Conservation (phyloP, 2,888 invertebrate species). For the Agriotes lineatus region DNA sequence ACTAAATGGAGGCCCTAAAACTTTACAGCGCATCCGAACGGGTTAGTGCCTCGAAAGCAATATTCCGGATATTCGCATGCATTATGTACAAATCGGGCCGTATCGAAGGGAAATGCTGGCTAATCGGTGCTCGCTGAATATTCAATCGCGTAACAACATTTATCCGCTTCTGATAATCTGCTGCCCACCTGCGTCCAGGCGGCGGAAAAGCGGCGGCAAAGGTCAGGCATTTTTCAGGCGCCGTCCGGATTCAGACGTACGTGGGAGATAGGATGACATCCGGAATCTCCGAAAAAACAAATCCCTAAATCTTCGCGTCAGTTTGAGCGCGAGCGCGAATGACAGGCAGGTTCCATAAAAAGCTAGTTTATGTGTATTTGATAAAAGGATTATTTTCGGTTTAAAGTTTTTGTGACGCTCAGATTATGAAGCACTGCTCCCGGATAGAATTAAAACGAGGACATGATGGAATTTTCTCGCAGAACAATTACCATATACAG, state of each 20-base stretch:
- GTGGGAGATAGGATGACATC: conserved; percentile 14
- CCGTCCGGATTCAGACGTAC: conserved; percentile 12
- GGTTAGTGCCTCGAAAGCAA: too few relatives aligned
- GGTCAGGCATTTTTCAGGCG: conserved; percentile 21
- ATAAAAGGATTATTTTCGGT: conserved; percentile 35
- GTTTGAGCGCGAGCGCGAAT: conserved; percentile 24
- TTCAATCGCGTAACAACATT: conserved; percentile 34
- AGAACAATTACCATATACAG: too few relatives aligned
- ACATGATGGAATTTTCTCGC: too few relatives aligned
- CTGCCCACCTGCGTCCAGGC: conserved; percentile 32
- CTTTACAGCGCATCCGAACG: too few relatives aligned
- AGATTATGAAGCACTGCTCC: conserved; percentile 24
- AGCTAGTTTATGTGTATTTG: conserved; percentile 31
- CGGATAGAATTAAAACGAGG: too few relatives aligned
- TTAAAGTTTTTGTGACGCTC: conserved; percentile 29
- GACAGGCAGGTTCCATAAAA: conserved; percentile 29
- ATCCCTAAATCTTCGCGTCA: conserved; percentile 33
- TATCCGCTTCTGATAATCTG: conserved; percentile 35
- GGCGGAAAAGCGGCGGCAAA: conserved; percentile 26
- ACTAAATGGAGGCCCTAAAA: too few relatives aligned
- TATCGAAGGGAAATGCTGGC: too few relatives aligned
- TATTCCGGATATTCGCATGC: too few relatives aligned
- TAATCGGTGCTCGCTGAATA: conserved; percentile 33
- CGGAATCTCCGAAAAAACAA: conserved; percentile 9
- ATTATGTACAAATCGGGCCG: too few relatives aligned